Conservation (phyloP, 2,888 invertebrate species). For the Minunthozetes semirufus region DNA sequence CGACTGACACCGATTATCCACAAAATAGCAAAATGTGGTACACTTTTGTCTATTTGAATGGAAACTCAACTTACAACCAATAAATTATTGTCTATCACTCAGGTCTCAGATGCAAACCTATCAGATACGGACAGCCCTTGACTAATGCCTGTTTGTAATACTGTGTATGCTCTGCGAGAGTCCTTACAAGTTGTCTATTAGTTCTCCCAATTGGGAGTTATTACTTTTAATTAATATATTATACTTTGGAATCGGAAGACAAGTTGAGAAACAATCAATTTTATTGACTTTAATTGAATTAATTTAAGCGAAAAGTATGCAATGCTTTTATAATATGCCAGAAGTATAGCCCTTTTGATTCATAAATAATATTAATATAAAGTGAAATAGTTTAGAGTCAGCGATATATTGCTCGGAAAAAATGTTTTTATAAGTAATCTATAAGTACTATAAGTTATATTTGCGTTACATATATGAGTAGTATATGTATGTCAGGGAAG, state of each 20-base stretch:
- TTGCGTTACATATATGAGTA: too few species aligned
- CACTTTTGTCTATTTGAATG: background rate
- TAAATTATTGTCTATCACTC: background rate
- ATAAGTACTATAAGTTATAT: too few species aligned
- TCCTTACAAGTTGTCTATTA: too few species aligned
- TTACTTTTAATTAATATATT: too few species aligned
- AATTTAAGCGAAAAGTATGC: background rate
- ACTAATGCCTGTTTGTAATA: background rate
- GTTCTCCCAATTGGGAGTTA: too few species aligned
- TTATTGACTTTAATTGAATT: background rate
- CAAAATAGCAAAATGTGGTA: background rate
- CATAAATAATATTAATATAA: too few species aligned
- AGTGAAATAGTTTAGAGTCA: too few species aligned
- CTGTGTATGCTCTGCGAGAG: too few species aligned
- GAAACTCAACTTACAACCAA: background rate
- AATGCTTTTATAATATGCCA: background rate
- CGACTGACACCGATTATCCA: background rate
- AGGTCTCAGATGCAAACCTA: constrained; percentile 7
- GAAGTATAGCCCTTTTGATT: too few species aligned
- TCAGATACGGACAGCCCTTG: background rate
- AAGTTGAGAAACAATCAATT: background rate
- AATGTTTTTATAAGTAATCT: too few species aligned
- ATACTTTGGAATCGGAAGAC: background rate
- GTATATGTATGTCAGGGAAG: too few species aligned
- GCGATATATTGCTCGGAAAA: too few species aligned